Base-by-base conservation (phyloP, 2,888 invertebrate genomes). In the Zhengitettix transpicula region DNA sequence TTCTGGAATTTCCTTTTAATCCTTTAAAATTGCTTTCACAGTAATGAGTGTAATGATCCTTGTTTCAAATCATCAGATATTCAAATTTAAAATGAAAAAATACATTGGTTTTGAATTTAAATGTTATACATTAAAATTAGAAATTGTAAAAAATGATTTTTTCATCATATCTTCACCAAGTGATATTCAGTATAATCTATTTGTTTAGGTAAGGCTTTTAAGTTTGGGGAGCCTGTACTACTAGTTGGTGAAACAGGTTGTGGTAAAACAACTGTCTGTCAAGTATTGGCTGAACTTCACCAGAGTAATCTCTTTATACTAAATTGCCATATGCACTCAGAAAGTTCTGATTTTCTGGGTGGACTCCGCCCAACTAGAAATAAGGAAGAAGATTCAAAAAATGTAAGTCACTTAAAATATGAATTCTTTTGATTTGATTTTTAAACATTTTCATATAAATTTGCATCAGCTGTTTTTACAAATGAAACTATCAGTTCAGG, bases 281-380 rank as follows among this genome's bases (percentile, higher is more conserved):
- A 98, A 75, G 77, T 96, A 16, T 78, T 92, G 57, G 87, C 95
- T 9, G 78, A 82, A 41, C 76, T 88, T 58, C 81, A 78, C 62
- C 72, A 77, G 1, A 83, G 83, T 58, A 74, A 81, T 58, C 76
- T 98, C 51, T 78, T 85, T 59, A 84, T 89, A 51, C 83, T 98
- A 1, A 99, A 98, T 74, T 99, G 99, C 74, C 99, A 99, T 69
- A 92, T 98, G 87, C 93, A 99, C 69, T 95, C 97, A 0, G 99
- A 99, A 74, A 93, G 96, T 65, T 87, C 97, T 0, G 99, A 99
- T 73, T 98, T 99, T 70, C 77, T 99, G 16, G 99, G 99, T 52
- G 93, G 96, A 16, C 76, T 99, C 10, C 77, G 99, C 65, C 99
- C 99, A 0, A 89, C 91, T 10, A 75, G 94, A 60, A 57, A 63